Evolutionary conservation across 1,140 invertebrate species (phyloP).

Genomic region (Sesamia nonagrioides): DNA sequence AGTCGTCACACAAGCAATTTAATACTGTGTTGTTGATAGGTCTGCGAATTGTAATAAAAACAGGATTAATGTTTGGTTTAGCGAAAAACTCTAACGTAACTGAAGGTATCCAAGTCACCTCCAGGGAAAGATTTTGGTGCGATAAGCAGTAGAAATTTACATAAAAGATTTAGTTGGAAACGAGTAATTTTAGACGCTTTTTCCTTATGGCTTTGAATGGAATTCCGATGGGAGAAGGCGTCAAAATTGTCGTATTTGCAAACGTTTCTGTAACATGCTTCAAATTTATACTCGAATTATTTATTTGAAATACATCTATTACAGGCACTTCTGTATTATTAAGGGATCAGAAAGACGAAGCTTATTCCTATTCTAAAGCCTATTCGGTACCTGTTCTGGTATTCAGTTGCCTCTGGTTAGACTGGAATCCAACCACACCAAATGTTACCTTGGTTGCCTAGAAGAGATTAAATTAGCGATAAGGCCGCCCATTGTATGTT

Average conservation of each 20-base stretch:
- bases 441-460: too few species aligned
- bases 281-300: too few species aligned
- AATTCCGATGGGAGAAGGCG: neutral
- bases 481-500: too few species aligned
- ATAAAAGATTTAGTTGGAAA: conserved; percentile 40
- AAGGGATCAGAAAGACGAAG: too few species aligned
- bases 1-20: conserved; percentile 50
- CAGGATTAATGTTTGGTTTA: conserved; percentile 41
- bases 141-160: conserved; percentile 44
- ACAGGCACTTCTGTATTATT: too few species aligned
- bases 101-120: conserved; percentile 13
- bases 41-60: conserved; percentile 46
- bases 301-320: too few species aligned
- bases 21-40: conserved; percentile 40
- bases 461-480: too few species aligned
- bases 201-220: conserved; percentile 30
- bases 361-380: too few species aligned
- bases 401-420: too few species aligned
- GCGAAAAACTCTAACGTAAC: conserved; percentile 17
- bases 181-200: conserved; percentile 25
- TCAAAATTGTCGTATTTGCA: neutral
- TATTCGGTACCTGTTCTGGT: too few species aligned
- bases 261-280: neutral
- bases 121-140: conserved; percentile 35
- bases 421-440: too few species aligned